Conservation (phyloP, 2,113 vertebrate species). For the Apodemus sylvaticus region DNA sequence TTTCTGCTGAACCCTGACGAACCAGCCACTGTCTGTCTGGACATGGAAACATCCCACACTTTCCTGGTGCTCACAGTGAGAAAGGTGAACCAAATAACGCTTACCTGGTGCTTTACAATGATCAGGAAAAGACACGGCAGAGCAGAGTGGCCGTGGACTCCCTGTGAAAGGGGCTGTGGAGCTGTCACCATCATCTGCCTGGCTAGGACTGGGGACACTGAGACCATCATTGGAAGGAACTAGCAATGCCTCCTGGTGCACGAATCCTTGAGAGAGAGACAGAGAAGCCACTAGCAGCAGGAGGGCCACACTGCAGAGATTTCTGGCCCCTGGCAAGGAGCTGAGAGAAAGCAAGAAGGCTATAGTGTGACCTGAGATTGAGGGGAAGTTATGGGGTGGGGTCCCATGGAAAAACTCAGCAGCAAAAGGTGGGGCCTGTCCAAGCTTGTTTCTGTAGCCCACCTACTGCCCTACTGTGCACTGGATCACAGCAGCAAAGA, state of each 20-base stretch:
- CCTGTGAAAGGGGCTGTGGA: not conserved
- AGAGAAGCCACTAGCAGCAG: not conserved
- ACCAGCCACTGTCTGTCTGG: not conserved
- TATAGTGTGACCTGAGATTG: not conserved
- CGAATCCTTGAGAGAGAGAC: constrained; percentile 2
- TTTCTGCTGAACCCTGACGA: not conserved
- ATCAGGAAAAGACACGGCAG: not conserved
- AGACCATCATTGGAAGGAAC: not conserved
- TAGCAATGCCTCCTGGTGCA: not conserved
- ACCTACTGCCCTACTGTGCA: accelerated
- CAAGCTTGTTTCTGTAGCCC: not conserved
- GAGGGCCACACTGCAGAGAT: not conserved
- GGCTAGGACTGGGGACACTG: not conserved
- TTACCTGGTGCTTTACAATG: not conserved
- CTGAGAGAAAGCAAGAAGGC: not conserved
- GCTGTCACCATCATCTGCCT: accelerated
- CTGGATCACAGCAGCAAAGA: not conserved
- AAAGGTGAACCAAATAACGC: not conserved
- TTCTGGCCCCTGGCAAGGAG: not conserved
- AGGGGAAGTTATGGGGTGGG: not conserved
- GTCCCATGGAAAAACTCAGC: not conserved
- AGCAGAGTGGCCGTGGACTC: accelerated
- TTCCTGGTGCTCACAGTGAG: not conserved
- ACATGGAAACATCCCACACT: not conserved
- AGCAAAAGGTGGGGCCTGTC: not conserved